These are phyloP conservation scores for Pantherophis vulpinus DNA, from an alignment of 2,797 vertebrate species.

Conservation along the genomic window DNA sequence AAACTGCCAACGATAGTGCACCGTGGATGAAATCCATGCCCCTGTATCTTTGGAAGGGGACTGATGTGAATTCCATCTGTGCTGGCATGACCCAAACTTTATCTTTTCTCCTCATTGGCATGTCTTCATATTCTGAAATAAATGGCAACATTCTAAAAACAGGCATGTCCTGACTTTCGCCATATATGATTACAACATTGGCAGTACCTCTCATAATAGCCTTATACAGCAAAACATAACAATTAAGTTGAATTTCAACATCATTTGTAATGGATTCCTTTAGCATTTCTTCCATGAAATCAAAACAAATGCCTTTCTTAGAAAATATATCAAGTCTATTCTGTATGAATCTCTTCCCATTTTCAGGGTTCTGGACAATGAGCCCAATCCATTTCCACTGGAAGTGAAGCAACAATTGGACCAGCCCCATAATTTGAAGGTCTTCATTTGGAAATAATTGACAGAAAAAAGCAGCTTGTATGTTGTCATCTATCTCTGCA, in stretches of 20 bases:
- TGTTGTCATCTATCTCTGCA: neutral
- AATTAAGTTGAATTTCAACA: neutral
- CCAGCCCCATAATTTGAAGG: neutral
- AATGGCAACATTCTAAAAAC: neutral
- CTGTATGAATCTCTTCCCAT: neutral
- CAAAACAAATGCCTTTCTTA: conserved; percentile 1
- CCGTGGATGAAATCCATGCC: neutral
- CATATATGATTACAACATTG: neutral
- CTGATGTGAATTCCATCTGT: conserved; percentile 7
- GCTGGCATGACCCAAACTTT: conserved; percentile 1
- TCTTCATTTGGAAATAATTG: neutral
- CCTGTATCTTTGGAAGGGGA: neutral
- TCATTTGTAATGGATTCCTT: neutral
- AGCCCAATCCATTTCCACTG: conserved; percentile 11
- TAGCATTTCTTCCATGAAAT: neutral
- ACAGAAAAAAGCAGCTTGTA: neutral
- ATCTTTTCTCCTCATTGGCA: neutral
- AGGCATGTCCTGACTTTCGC: neutral
- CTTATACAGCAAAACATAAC: neutral
- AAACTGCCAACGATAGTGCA: neutral
- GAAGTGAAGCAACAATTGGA: conserved; percentile 1
- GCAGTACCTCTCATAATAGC: neutral
- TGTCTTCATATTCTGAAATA: neutral
- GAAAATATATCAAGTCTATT: neutral
- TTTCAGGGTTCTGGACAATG: neutral